Base-by-base conservation (phyloP, 1,140 invertebrate genomes). In the Pseudomyrmex cubaensis region DNA sequence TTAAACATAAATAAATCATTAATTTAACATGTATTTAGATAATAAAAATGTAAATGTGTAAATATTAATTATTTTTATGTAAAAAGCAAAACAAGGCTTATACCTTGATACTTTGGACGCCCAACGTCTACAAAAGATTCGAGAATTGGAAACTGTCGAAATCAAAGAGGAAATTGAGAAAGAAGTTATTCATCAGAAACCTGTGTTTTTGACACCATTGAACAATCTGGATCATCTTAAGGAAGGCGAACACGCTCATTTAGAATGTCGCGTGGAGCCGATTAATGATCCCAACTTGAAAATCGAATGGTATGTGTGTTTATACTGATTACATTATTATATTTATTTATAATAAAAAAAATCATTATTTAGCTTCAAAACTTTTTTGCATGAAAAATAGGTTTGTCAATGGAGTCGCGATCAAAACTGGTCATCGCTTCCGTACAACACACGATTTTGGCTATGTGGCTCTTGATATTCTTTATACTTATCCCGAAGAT, bases 361-460 rank as follows among this genome's bases (percentile, higher is more conserved):
- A 56, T 48, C 20, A 57, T 35, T 74, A 12, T 35, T 62, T 22
- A n/a, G 20, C 35, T 20, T 61, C 4, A 70, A 17, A 57, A 82
- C 56, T 48, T 62, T 74, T 2, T 35, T 50, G 59, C 9, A 44
- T 54, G 74, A 50, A 35, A 35, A 50, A 73, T 62, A 94, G 93
- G 93, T 94, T 94, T 84, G 92, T 94, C 1, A 94, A 94, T 82
- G 94, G 94, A 57, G 90, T 94, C 44, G 90, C 93, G 13, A 91
- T 94, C 44, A 94, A 91, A 89, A 94, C 94, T 46, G 98, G 98
- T n/a, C 97, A 98, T 92, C 96, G 97, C 76, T 98, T 97, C 94
- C 96, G 97, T 91, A 98, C 97, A 35, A 98, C 97, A 22, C 98
- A 99, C 94, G 98, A 99, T 91, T 99, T 99, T 93, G 98, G 98